Conservation (phyloP, 2,797 vertebrate genomes). For the Enteromius anoplus region DNA sequence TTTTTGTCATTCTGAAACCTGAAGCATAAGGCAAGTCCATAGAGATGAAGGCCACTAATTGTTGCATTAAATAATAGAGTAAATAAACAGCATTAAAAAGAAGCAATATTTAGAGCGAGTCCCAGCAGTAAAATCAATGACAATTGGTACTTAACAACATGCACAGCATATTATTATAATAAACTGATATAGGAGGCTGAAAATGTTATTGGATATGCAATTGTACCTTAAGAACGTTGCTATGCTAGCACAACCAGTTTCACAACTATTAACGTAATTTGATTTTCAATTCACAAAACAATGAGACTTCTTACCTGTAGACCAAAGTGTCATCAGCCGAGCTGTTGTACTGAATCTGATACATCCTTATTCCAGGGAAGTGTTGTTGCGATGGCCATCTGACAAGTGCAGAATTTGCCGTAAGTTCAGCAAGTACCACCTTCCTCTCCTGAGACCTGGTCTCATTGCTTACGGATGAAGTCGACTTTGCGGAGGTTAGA, state of each 20-base stretch:
- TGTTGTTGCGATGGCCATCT: slow-evolving; percentile 79
- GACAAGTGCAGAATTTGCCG: slow-evolving; percentile 80
- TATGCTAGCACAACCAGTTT: background rate
- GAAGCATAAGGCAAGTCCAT: background rate
- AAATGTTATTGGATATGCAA: background rate
- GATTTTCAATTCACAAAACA: background rate
- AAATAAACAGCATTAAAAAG: background rate
- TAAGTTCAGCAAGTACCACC: slow-evolving; percentile 78
- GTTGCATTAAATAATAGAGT: background rate
- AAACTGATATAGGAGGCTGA: background rate
- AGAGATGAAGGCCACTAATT: background rate
- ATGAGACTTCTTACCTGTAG: slow-evolving; percentile 75
- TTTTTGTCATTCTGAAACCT: background rate
- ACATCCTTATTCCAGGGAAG: slow-evolving; percentile 79
- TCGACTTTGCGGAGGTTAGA: slow-evolving; percentile 76
- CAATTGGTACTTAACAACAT: slow-evolving; percentile 37
- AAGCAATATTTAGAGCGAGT: background rate
- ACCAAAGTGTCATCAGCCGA: slow-evolving; percentile 82
- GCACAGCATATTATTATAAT: background rate
- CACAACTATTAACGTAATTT: background rate
- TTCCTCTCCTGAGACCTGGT: slow-evolving; percentile 73
- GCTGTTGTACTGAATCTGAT: slow-evolving; percentile 86
- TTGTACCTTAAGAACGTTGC: background rate
- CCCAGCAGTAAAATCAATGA: background rate
- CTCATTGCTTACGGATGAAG: slow-evolving; percentile 75